phyloP scores from a whole-genome alignment of 2,888 invertebrate genomes.

The Lasioglossum malachurum region DNA sequence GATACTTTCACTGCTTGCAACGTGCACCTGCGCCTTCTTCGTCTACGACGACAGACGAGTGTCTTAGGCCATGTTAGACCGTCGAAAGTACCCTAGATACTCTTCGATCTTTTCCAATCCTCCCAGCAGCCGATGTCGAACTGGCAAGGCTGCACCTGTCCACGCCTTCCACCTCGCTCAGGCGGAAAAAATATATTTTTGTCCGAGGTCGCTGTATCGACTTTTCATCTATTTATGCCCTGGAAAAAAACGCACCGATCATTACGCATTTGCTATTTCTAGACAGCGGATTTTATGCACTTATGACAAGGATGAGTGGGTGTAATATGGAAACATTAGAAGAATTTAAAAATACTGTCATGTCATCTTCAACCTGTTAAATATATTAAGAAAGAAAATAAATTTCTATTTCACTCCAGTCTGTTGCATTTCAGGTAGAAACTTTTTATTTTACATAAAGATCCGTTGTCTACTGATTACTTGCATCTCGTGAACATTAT shows the following conservation, averaged over 20 bases:
- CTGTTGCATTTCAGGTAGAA: no score
- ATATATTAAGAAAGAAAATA: no score
- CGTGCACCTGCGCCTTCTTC: conserved; percentile 72
- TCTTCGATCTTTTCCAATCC: conserved; percentile 44
- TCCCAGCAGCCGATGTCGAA: neutral
- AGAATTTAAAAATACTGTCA: no score
- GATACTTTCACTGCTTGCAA: conserved; percentile 75
- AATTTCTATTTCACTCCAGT: no score
- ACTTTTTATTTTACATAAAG: no score
- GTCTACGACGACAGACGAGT: conserved; percentile 59
- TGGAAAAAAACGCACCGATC: neutral
- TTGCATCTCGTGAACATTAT: no score
- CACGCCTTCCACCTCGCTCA: neutral
- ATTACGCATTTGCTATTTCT: no score
- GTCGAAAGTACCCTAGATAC: conserved; percentile 54
- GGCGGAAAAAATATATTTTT: neutral
- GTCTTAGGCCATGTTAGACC: conserved; percentile 44
- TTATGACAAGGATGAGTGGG: no score
- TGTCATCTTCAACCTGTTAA: no score
- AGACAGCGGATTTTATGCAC: no score
- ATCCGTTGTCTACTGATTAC: no score
- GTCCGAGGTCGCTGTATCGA: neutral
- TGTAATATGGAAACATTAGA: no score
- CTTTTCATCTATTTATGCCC: neutral
- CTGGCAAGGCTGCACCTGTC: conserved; percentile 27